Evolutionary conservation across 2,113 vertebrate species (phyloP).

Genomic region (Glaucidium brasilianum): DNA sequence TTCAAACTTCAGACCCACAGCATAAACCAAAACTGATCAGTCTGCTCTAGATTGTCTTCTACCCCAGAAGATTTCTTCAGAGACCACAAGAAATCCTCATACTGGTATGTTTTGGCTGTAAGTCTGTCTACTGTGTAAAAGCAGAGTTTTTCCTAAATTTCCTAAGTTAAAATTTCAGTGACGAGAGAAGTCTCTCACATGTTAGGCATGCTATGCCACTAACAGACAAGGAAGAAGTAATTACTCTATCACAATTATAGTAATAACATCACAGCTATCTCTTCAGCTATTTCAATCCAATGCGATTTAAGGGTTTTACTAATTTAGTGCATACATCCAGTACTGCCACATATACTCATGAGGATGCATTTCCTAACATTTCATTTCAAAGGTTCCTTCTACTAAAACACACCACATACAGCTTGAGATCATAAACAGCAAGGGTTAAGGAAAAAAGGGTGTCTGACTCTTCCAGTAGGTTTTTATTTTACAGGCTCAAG

Average conservation of each 20-base stretch:
- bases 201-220: not conserved
- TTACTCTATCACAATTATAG: not conserved
- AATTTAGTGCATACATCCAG: not conserved
- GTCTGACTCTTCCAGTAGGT: not conserved
- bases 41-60: not conserved
- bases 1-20: not conserved
- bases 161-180: not conserved
- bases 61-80: not conserved
- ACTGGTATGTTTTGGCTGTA: not conserved
- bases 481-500: not conserved
- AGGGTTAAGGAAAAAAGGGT: not conserved
- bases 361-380: not conserved
- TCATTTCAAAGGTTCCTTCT: not conserved
- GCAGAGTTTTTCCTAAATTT: not conserved
- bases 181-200: not conserved
- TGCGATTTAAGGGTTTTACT: not conserved
- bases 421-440: not conserved
- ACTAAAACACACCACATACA: not conserved
- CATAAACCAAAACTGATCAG: not conserved
- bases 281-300: conserved; percentile 7
- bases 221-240: not conserved
- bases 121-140: not conserved
- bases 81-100: not conserved
- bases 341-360: not conserved
- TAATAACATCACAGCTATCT: conserved; percentile 20